These are phyloP conservation scores for Spheniscus mendiculus DNA, from an alignment of 2,113 vertebrate species.

Conservation along the genomic window DNA sequence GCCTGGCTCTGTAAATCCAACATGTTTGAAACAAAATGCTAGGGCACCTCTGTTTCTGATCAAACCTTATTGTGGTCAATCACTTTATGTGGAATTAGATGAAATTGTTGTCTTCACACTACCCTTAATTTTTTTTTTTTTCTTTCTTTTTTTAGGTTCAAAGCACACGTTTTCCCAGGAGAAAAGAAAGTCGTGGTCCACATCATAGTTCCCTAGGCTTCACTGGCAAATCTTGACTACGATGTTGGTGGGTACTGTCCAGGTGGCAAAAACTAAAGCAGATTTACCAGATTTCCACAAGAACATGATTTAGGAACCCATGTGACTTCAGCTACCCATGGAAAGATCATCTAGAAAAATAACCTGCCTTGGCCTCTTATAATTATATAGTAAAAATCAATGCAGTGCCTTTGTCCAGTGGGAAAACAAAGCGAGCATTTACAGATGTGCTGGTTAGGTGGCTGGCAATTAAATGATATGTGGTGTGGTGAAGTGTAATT, in stretches of 20 bases:
- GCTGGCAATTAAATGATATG: not conserved
- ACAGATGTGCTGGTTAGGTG: not conserved
- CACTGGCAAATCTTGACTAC: not conserved
- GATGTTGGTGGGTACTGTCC: not conserved
- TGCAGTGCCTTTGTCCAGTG: not conserved
- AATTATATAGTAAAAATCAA: not conserved
- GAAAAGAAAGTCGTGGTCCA: not conserved
- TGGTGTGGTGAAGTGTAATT: not conserved
- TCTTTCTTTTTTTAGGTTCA: not conserved
- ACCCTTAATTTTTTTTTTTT: not conserved
- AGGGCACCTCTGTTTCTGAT: not conserved
- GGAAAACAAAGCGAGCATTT: not conserved
- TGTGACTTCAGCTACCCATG: not conserved
- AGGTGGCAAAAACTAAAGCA: not conserved
- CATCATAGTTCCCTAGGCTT: not conserved
- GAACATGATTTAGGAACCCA: not conserved
- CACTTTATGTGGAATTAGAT: not conserved
- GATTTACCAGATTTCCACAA: not conserved
- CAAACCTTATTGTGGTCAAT: not conserved
- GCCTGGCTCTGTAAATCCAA: not conserved
- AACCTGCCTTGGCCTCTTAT: not conserved
- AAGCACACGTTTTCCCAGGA: not conserved
- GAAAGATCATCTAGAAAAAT: not conserved
- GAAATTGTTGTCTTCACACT: not conserved
- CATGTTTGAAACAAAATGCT: not conserved